Evolutionary conservation across 2,113 vertebrate species (phyloP), one percentile per base, ranked within the genome.

Genomic region (Cochlearius cochlearius): DNA sequence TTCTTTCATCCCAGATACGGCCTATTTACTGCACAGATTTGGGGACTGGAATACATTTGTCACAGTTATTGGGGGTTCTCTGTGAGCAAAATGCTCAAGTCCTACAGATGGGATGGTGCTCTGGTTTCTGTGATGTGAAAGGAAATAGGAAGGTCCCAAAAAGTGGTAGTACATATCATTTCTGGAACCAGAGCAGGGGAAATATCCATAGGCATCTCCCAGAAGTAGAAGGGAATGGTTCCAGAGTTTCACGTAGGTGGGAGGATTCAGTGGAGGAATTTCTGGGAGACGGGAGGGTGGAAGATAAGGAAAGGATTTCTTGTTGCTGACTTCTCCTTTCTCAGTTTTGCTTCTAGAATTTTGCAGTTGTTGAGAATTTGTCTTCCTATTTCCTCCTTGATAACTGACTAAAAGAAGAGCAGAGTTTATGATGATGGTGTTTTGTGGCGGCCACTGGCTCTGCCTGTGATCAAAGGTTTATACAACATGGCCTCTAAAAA

Each of bases 141-240:
- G 12, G 36, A 81, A 77, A 67, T 22, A 26, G 30, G 25, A 29
- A 84, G 52, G 45, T 81, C 38, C 41, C 53, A 53, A 59, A 75
- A 59, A 43, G 27, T 0, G 1, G 11, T 38, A 34, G 29, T 58
- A 67, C 11, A 2, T 41, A 41, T 16, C 16, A 23, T n/a, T 53
- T 90, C 26, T 52, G 49, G n/a, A 82, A 58, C 8, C 34, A 32
- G 34, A 0, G 0, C 25, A 26, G 34, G 29, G 26, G 19, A 68
- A 34, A n/a, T 88, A 43, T 75, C 50, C 23, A 23, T 20, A n/a
- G 7, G 13, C 27, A 39, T 63, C 23, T 45, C 23, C 47, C 10
- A 67, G 79, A 72, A 86, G 25, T 16, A 20, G 71, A 67, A 76
- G 29, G 69, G 36, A 92, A 39, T 20, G 32, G 25, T 82, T 89